A percentile compares a stretch with the other conserved stretches of the same genome.
Evolutionary conservation across 2,888 invertebrate genomes (phyloP).

Genomic region (Leistus spinibarbis): DNA sequence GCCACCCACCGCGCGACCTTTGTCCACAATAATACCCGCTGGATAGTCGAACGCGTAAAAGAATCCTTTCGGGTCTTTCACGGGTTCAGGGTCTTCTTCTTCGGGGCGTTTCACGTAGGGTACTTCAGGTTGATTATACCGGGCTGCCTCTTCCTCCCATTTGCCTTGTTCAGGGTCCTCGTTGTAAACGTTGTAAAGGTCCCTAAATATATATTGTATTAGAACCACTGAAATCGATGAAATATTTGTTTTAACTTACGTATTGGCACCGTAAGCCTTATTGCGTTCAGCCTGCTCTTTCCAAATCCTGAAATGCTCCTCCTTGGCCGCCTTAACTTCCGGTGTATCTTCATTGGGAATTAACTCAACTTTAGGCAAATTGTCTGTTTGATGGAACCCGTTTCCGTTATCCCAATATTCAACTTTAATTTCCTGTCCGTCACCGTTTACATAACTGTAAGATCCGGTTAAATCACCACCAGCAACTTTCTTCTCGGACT

Average conservation of each 20-base stretch:
- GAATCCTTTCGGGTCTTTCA: conserved; percentile 68
- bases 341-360: conserved; percentile 71
- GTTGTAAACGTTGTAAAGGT: conserved; percentile 29
- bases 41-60: conserved; percentile 75
- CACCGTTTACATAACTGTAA: conserved; percentile 70
- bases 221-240: too few species aligned
- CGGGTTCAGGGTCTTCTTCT: conserved; percentile 54
- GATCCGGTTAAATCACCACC: conserved; percentile 75
- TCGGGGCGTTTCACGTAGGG: conserved; percentile 9
- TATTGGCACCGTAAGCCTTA: conserved; percentile 52
- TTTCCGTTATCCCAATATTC: conserved; percentile 75
- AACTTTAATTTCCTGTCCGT: conserved; percentile 67
- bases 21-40: conserved; percentile 56
- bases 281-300: conserved; percentile 66
- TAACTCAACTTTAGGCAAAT: conserved; percentile 68
- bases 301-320: conserved; percentile 72
- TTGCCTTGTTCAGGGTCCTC: conserved; percentile 42
- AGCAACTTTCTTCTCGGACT: conserved; percentile 71
- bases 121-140: conserved; percentile 42
- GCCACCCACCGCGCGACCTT: conserved; percentile 21
- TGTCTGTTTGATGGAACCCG: conserved; percentile 81
- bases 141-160: conserved; percentile 36
- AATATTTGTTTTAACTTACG: conserved; percentile 47
- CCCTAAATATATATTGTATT: background rate
- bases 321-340: conserved; percentile 71